These are phyloP conservation scores for Platorchestia sp. DNA, from an alignment of 1,140 invertebrate species.

Conservation along the genomic window DNA sequence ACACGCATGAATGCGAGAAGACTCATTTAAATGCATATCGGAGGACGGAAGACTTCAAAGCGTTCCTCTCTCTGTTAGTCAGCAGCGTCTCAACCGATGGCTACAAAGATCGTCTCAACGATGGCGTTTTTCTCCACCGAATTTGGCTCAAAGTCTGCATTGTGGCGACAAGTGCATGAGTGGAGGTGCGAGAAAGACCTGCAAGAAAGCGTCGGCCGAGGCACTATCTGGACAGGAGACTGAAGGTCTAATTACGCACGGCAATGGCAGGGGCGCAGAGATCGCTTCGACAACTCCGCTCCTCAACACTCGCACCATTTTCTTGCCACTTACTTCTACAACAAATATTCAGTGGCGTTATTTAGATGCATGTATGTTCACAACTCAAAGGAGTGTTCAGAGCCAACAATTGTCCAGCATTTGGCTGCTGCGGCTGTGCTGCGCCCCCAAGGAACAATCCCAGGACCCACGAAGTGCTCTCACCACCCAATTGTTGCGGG, in stretches of 20 bases:
- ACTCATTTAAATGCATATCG: neutral
- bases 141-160: slow-evolving; percentile 13
- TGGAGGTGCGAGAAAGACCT: slow-evolving; percentile 34
- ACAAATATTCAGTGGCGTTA: neutral
- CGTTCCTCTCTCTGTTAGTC: neutral
- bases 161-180: neutral
- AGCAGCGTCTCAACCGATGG: neutral
- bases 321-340: neutral
- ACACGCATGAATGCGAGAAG: neutral
- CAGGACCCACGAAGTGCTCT: neutral
- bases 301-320: neutral
- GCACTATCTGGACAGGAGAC: slow-evolving; percentile 36
- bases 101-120: neutral
- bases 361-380: too few species aligned
- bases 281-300: neutral
- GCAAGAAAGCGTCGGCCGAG: slow-evolving; percentile 27
- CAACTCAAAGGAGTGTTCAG: too few species aligned
- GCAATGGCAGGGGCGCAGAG: slow-evolving; percentile 22
- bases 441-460: neutral
- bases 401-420: too few species aligned
- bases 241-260: slow-evolving; percentile 7
- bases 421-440: neutral
- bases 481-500: neutral
- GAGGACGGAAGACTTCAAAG: neutral
- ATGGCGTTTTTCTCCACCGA: neutral